phyloP scores from a whole-genome alignment of 2,888 invertebrate genomes.

The Andrena chrysosceles region DNA sequence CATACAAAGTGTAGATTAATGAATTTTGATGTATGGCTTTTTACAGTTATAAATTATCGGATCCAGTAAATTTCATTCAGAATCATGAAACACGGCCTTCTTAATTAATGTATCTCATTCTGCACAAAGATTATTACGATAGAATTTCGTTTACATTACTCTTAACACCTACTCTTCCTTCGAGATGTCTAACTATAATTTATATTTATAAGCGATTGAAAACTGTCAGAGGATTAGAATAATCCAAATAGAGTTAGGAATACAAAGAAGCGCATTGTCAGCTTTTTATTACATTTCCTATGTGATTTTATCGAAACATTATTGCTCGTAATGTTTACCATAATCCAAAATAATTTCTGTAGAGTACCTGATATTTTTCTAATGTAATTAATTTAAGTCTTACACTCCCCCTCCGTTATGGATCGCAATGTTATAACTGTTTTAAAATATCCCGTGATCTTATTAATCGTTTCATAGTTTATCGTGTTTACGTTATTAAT shows the following conservation, averaged over 20 bases:
- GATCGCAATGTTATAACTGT: slow-evolving; percentile 4
- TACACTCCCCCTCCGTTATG: not conserved
- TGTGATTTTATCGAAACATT: slow-evolving; percentile 25
- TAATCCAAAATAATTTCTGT: slow-evolving; percentile 40
- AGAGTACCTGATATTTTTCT: slow-evolving; percentile 58
- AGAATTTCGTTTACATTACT: slow-evolving; percentile 6
- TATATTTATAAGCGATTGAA: slow-evolving; percentile 1
- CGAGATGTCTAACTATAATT: not conserved
- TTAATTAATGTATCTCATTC: slow-evolving; percentile 9
- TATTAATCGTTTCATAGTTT: slow-evolving; percentile 21
- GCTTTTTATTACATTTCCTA: slow-evolving; percentile 21
- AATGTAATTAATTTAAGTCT: slow-evolving; percentile 42
- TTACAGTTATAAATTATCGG: not conserved
- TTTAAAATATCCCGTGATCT: slow-evolving; percentile 13
- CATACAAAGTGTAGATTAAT: slow-evolving; percentile 12
- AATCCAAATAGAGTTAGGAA: slow-evolving; percentile 1
- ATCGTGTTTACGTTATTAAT: slow-evolving; percentile 4
- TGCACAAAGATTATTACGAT: slow-evolving; percentile 45
- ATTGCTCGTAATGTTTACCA: slow-evolving; percentile 18
- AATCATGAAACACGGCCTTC: slow-evolving; percentile 13
- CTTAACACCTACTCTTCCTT: slow-evolving; percentile 8
- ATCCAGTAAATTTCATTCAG: slow-evolving; percentile 10
- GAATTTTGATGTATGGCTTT: slow-evolving; percentile 11
- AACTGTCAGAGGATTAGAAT: slow-evolving; percentile 19
- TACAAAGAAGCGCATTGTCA: slow-evolving; percentile 6